Conservation (phyloP, 2,888 invertebrate genomes). For the Pseudococcus longispinus region DNA sequence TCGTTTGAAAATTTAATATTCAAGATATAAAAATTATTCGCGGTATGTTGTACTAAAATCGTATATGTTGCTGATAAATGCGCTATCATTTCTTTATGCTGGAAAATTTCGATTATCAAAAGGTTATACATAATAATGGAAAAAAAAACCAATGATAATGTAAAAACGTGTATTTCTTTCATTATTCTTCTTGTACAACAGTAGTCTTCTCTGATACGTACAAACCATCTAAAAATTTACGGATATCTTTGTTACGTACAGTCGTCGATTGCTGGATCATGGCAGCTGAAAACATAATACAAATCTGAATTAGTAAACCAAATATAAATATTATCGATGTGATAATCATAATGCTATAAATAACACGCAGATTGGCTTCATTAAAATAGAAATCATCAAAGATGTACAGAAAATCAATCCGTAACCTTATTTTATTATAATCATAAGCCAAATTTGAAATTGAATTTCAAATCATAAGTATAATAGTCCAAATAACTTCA, state of each 20-base stretch:
- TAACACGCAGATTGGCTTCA: not conserved
- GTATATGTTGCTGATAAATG: not conserved
- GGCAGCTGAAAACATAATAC: slow-evolving; percentile 74
- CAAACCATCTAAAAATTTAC: slow-evolving; percentile 99
- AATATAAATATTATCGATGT: not conserved
- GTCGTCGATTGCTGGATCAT: slow-evolving; percentile 98
- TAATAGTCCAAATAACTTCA: not conserved
- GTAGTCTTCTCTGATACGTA: slow-evolving; percentile 99
- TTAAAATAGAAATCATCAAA: not conserved
- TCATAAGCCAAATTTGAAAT: not conserved
- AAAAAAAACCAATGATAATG: not conserved
- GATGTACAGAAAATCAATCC: slow-evolving; percentile 33
- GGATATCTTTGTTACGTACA: slow-evolving; percentile 99
- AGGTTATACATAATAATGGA: no score
- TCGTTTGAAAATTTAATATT: no score
- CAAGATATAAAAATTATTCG: no score
- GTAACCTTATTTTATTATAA: not conserved
- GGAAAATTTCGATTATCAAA: not conserved
- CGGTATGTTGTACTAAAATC: no score
- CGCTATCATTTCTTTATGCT: no score
- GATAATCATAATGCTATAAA: not conserved
- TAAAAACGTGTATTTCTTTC: slow-evolving; percentile 55
- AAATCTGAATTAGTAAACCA: not conserved
- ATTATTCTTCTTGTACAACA: slow-evolving; percentile 80
- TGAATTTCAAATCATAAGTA: not conserved